Conservation (phyloP, 2,113 vertebrate genomes). For the Aegithalos caudatus region DNA sequence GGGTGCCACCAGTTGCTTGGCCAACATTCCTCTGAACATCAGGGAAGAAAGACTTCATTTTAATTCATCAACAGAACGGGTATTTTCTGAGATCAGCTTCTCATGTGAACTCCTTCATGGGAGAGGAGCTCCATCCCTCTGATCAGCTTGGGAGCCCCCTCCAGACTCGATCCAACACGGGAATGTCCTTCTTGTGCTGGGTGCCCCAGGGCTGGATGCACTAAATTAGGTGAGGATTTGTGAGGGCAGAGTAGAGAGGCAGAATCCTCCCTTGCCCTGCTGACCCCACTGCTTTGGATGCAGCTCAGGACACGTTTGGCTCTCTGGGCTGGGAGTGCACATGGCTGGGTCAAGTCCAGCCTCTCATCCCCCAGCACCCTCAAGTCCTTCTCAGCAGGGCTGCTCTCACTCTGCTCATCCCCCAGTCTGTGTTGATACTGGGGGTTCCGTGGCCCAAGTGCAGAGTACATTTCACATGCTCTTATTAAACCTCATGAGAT, state of each 20-base stretch:
- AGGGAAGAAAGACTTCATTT: neutral
- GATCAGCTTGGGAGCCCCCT: neutral
- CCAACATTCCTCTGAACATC: neutral
- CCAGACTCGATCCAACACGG: accelerated
- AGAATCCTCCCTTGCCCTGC: neutral
- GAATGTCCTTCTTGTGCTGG: neutral
- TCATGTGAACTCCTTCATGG: accelerated
- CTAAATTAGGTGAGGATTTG: neutral
- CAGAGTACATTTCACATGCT: accelerated
- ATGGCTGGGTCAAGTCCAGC: neutral
- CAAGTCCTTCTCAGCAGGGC: neutral
- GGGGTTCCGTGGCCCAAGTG: neutral
- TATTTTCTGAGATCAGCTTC: neutral
- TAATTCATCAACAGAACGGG: neutral
- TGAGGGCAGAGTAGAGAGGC: neutral
- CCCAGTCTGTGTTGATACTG: neutral
- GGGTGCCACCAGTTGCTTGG: neutral
- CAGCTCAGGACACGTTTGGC: neutral
- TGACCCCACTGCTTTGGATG: neutral
- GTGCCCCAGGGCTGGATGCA: no score
- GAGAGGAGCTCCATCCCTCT: neutral
- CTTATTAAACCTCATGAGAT: neutral
- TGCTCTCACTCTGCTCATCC: neutral
- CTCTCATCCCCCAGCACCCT: neutral
- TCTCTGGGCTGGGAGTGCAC: neutral